Base-by-base conservation (phyloP, 2,888 invertebrate genomes). In the Crepidodera aurea region DNA sequence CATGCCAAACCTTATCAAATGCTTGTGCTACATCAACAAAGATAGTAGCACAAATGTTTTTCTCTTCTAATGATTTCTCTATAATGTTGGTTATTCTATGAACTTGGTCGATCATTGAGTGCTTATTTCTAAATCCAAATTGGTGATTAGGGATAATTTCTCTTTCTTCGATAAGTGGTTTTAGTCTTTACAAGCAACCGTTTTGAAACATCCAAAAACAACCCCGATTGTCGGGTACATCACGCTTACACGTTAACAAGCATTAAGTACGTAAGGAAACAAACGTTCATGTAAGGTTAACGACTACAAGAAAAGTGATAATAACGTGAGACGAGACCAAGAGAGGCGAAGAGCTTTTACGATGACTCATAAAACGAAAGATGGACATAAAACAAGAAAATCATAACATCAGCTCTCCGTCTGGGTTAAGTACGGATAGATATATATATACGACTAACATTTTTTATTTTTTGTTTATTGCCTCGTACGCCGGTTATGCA, bases 351-450 rank as follows among this genome's bases (percentile, higher is more conserved):
- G 39, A 51, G 51, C 50, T 58, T 62, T 62, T 58, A 62, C 53
- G 58, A 58, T 50, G 13, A 15, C 19, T 32, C 62, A 50, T 62
- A 62, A 62, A 62, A 48, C 25, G 40, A 42, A 58, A 46, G 57
- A 46, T 39, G 46, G 46, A 51, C 51, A 48, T 57, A 48, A 58
- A 62, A 62, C 54, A 62, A 39, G 58, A 62, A 62, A 42, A 62
- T 62, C 34, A 62, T 62, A 57, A 58, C 58, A 40, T 8, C 48
- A 54, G 50, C 55, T 50, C 37, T 25, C 32, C n/a, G 15, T n/a
- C 15, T 37, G 25, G 10, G 46, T 56, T 56, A 56, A 56, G 46
- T 46, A 48, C 27, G 34, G n/a, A 54, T 12, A 12, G 34, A 40
- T 19, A 54, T 27, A 54, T 27, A 8, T 25, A 39, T 22, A 54